A percentile compares a stretch with the other conserved stretches of the same genome.
Conservation (phyloP, 2,113 vertebrate genomes). For the Syngnathus floridae region DNA sequence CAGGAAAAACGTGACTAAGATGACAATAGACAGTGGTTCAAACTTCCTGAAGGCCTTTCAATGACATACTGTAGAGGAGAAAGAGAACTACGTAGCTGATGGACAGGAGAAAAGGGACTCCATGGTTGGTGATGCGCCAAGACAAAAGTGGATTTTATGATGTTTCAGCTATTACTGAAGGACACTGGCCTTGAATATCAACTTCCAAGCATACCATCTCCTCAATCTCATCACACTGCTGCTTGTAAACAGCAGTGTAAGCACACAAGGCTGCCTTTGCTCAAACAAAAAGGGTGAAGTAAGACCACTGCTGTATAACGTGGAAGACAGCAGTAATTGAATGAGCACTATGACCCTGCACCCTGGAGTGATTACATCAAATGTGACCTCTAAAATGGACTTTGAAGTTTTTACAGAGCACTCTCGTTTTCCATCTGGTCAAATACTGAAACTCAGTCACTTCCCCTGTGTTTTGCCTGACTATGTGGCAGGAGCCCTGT, state of each 20-base stretch:
- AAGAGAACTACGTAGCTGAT: not conserved
- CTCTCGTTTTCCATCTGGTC: slow-evolving; percentile 1
- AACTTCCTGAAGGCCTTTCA: slow-evolving; percentile 1
- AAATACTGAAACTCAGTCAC: not conserved
- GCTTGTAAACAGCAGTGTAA: not conserved
- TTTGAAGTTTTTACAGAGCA: not conserved
- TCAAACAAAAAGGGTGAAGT: not conserved
- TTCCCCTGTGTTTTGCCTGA: not conserved
- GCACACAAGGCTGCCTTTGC: not conserved
- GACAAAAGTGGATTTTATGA: too few species aligned
- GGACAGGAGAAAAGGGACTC: too few species aligned
- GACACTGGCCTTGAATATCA: too few species aligned
- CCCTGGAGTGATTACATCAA: not conserved
- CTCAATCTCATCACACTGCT: too few species aligned
- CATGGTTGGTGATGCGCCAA: too few species aligned
- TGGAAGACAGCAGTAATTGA: not conserved
- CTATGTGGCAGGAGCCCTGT: not conserved
- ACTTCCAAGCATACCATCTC: too few species aligned
- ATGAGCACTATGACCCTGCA: not conserved
- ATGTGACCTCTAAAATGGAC: not conserved
- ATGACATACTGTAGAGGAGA: not conserved
- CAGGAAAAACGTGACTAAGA: slow-evolving; percentile 16
- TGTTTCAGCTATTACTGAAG: too few species aligned
- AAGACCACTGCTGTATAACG: not conserved
- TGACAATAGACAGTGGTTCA: slow-evolving; percentile 5